Base-by-base conservation (phyloP, 2,888 invertebrate genomes). In the Dolichopus griseipennis region DNA sequence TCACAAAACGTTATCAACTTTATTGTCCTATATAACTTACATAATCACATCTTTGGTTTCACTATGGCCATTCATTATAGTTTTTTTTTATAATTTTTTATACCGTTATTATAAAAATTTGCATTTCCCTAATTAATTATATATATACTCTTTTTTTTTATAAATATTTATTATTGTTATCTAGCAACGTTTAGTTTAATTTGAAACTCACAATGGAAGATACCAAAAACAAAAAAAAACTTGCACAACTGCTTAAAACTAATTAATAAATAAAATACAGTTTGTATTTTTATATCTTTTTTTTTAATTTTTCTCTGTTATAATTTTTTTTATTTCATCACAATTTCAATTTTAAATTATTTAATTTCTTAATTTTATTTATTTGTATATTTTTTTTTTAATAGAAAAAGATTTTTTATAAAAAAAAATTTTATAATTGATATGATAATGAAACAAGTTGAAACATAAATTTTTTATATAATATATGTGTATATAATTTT, bases 211-310 rank as follows among this genome's bases (percentile, higher is more conserved):
- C 12, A 7, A 37, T 37, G 2, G 8, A 52, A 52, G 15, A 52
- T 18, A 52, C 10, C 10, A n/a, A n/a, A 41, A 41, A 52, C 9
- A 52, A 52, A 18, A 52, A 52, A 52, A 52, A 52, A 52, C 52
- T 52, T 52, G 52, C 18, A 52, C 52, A 52, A 52, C 52, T 18
- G 15, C 52, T 52, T 15, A n/a, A n/a, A n/a, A 9, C 41, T 41
- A 41, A 41, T 18, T 15, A 52, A 52, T 52, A 52, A 52, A 52
- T 52, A 52, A 52, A 52, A 52, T 52, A 52, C 52, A 15, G 18
- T 52, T 52, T 52, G n/a, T 52, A 18, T 52, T n/a, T 52, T 52
- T n/a, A n/a, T n/a, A n/a, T n/a, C n/a, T 52, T n/a, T 52, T 52
- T 52, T 52, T 52, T n/a, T 52, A n/a, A 15, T 52, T 52, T 52